phyloP scores from a whole-genome alignment of 2,888 invertebrate genomes.

The Platerodrilus igneus region DNA sequence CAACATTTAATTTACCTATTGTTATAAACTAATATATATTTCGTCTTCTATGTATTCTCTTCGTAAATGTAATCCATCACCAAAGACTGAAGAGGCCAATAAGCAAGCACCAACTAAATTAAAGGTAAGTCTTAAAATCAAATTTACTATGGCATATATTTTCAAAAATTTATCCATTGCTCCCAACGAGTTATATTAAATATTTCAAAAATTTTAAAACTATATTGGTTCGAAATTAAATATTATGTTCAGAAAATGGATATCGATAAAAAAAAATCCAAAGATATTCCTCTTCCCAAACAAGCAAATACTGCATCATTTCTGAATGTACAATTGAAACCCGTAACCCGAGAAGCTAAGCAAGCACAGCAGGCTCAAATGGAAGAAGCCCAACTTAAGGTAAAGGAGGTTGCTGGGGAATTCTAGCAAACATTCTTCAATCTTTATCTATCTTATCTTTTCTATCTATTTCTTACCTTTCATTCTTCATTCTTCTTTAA shows the following conservation, averaged over 20 bases:
- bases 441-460: slow-evolving; percentile 7
- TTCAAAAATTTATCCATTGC: too few relatives aligned
- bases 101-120: slow-evolving; percentile 27
- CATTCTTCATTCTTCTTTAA: slow-evolving; percentile 10
- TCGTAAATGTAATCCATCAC: too few relatives aligned
- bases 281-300: slow-evolving; percentile 48
- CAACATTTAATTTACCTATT: too few relatives aligned
- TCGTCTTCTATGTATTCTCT: slow-evolving; percentile 22
- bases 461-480: slow-evolving; percentile 12
- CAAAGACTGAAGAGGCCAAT: slow-evolving; percentile 31
- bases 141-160: slow-evolving; percentile 3
- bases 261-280: slow-evolving; percentile 43
- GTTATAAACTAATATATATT: slow-evolving; percentile 7
- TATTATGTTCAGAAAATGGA: slow-evolving; percentile 25
- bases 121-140: slow-evolving; percentile 29
- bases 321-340: slow-evolving; percentile 58
- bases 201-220: too few relatives aligned
- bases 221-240: slow-evolving; percentile 10
- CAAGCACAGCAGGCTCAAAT: slow-evolving; percentile 41
- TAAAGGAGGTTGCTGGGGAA: slow-evolving; percentile 29
- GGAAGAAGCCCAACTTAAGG: slow-evolving; percentile 44
- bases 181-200: too few relatives aligned
- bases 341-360: slow-evolving; percentile 48
- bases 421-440: neutral
- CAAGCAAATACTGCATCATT: slow-evolving; percentile 54